Conservation (phyloP, 2,113 vertebrate species). For the Phycodurus eques region DNA sequence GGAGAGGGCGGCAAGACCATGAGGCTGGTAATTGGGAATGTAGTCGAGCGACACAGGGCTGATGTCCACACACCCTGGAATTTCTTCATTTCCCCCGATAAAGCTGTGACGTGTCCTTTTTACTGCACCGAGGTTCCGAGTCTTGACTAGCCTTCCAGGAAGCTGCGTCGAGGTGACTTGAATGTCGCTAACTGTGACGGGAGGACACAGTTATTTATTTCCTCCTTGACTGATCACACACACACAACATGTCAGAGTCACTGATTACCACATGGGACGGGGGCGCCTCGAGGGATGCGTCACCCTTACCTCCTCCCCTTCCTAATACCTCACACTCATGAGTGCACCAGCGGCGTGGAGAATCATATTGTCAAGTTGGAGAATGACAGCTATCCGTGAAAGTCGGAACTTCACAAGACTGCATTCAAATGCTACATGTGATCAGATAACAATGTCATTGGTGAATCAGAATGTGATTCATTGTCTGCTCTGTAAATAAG, state of each 20-base stretch:
- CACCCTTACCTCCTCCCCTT: not conserved
- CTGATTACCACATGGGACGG: not conserved
- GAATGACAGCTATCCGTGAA: not conserved
- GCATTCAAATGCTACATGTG: not conserved
- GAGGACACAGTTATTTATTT: not conserved
- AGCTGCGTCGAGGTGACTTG: conserved; percentile 13
- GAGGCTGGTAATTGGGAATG: conserved; percentile 60
- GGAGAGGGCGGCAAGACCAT: conserved; percentile 20
- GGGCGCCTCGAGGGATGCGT: not conserved
- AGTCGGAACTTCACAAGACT: not conserved
- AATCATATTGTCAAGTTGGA: not conserved
- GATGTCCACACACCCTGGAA: conserved; percentile 45
- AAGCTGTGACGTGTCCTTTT: not conserved
- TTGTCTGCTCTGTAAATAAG: not conserved
- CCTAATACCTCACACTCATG: not conserved
- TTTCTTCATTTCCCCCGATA: conserved; percentile 57
- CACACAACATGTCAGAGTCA: not conserved
- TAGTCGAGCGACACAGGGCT: conserved; percentile 22
- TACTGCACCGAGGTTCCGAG: not conserved
- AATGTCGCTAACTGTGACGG: not conserved
- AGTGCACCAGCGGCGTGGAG: not conserved
- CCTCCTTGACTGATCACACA: not conserved
- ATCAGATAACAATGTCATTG: not conserved
- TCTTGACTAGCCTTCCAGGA: conserved; percentile 31
- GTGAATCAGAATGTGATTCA: not conserved